Percentiles rank a stretch among this genome's conserved stretches.
These are phyloP conservation scores for Prunella himalayana DNA, from an alignment of 2,113 vertebrate species.

Conservation along the genomic window DNA sequence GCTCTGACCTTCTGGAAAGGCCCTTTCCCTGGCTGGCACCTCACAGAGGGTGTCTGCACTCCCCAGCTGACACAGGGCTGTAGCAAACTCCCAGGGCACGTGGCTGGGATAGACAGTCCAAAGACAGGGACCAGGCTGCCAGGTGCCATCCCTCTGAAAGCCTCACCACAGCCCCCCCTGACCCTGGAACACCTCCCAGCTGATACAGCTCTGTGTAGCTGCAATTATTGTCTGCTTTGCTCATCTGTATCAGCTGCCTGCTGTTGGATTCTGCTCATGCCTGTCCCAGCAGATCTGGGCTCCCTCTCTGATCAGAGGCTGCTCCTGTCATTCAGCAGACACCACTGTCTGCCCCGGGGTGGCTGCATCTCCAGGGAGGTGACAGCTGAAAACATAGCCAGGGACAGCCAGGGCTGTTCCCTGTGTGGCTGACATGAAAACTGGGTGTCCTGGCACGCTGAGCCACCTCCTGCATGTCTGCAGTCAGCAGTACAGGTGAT, in stretches of 20 bases:
- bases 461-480: neutral
- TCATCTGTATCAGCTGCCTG: neutral
- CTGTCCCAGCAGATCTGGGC: neutral
- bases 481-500: neutral
- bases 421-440: neutral
- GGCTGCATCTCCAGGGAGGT: neutral
- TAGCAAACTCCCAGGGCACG: rapidly evolving
- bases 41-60: neutral
- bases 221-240: neutral
- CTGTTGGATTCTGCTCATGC: neutral
- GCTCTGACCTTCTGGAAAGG: neutral
- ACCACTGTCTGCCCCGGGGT: neutral
- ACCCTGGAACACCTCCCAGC: neutral
- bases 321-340: neutral
- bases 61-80: rapidly evolving
- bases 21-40: neutral
- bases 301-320: neutral
- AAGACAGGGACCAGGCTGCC: neutral
- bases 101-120: neutral
- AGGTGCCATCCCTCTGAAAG: neutral
- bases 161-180: neutral
- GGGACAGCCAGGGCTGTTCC: neutral
- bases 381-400: rapidly evolving
- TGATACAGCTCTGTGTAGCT: neutral
- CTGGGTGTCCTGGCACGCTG: neutral